Evolutionary conservation across 2,888 invertebrate species (phyloP).

Genomic region (Meteorus colon): DNA sequence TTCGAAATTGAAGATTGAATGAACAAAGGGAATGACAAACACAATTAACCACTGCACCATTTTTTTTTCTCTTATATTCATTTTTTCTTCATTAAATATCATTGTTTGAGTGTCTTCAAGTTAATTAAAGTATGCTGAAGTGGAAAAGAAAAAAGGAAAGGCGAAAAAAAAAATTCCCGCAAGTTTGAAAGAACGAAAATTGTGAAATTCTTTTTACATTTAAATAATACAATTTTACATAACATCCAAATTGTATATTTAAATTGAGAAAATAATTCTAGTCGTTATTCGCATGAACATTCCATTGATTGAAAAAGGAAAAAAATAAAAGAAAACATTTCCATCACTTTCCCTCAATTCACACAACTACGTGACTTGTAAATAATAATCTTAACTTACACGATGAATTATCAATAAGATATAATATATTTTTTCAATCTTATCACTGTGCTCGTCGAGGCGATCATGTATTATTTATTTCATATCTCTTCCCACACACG

Average conservation of each 20-base stretch:
- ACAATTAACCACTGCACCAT: neutral
- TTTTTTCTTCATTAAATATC: neutral
- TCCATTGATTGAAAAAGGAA: neutral
- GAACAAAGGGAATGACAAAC: neutral
- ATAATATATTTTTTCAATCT: conserved; percentile 48
- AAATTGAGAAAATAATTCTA: neutral
- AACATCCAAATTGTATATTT: too few relatives aligned
- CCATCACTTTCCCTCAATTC: neutral
- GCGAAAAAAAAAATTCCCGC: neutral
- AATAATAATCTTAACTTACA: conserved; percentile 29
- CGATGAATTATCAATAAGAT: conserved; percentile 42
- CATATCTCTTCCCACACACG: neutral
- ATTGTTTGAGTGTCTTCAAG: neutral
- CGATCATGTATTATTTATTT: conserved; percentile 25
- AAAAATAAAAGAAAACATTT: neutral
- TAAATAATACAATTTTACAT: too few relatives aligned
- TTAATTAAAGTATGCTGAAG: neutral
- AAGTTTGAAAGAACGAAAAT: neutral
- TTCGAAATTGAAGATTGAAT: neutral
- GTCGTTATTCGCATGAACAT: conserved; percentile 1
- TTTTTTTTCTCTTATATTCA: neutral
- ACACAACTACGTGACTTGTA: conserved; percentile 21
- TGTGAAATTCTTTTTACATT: neutral
- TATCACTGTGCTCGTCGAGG: conserved; percentile 48
- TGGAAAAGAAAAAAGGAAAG: neutral